Percentiles rank a stretch among this genome's conserved stretches.
phyloP scores from a whole-genome alignment of 2,888 invertebrate species.

The Ariolimax columbianus region DNA sequence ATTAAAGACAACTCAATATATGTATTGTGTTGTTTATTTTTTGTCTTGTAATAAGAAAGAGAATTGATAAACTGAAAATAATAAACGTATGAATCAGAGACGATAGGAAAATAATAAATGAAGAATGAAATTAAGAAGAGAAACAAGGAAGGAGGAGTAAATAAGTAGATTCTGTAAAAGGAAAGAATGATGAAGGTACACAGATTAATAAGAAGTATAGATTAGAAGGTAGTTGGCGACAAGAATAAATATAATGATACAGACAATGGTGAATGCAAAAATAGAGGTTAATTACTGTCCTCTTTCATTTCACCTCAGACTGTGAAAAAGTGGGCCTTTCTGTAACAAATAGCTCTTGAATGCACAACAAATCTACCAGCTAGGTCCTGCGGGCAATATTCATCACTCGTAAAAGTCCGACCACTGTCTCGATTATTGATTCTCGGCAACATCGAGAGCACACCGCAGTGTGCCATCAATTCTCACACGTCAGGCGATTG shows the following conservation, averaged over 20 bases:
- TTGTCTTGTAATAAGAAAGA: no score
- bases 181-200: background rate
- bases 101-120: background rate
- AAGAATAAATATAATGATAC: background rate
- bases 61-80: no score
- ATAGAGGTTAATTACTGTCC: background rate
- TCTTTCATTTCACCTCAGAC: background rate
- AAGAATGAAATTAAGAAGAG: background rate
- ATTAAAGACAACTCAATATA: no score
- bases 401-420: background rate
- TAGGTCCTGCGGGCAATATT: background rate
- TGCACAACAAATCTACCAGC: background rate
- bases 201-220: no score
- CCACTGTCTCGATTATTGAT: slow-evolving; percentile 16
- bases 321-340: background rate
- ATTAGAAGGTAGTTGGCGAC: no score
- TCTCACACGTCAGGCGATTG: slow-evolving; percentile 3
- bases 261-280: background rate
- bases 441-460: background rate
- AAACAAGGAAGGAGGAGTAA: background rate
- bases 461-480: slow-evolving; percentile 5
- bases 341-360: background rate
- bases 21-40: no score
- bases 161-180: background rate
- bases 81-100: no score